These are phyloP conservation scores for Cyprinella venusta DNA, from an alignment of 2,797 vertebrate genomes.

Conservation along the genomic window DNA sequence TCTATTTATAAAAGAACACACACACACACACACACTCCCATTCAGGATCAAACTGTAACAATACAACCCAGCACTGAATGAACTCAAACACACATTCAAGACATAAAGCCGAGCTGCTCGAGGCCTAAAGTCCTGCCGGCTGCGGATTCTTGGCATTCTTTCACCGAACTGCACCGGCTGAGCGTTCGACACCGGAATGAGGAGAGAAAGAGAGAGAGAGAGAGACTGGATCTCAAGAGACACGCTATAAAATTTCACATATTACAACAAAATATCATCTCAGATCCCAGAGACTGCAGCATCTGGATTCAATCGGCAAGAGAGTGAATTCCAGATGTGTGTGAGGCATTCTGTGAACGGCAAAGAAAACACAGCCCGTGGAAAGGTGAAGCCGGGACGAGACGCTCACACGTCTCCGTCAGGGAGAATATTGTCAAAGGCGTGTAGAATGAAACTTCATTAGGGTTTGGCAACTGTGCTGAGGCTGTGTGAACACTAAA, in stretches of 20 bases:
- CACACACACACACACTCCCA: background rate
- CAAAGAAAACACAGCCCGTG: slow-evolving; percentile 5
- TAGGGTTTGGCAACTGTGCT: slow-evolving; percentile 7
- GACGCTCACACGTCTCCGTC: background rate
- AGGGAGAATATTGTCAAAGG: background rate
- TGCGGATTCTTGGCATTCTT: slow-evolving; percentile 81
- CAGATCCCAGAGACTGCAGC: background rate
- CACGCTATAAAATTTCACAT: background rate
- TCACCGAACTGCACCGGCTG: slow-evolving; percentile 13
- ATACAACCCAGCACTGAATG: slow-evolving; percentile 59
- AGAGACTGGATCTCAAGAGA: slow-evolving; percentile 3
- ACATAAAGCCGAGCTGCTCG: slow-evolving; percentile 72
- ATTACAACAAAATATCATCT: slow-evolving; percentile 3
- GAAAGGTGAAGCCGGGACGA: slow-evolving; percentile 7
- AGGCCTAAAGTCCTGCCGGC: slow-evolving; percentile 75
- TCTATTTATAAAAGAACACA: background rate
- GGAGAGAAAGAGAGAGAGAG: background rate
- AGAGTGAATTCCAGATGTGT: slow-evolving; percentile 46
- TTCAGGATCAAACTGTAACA: slow-evolving; percentile 11
- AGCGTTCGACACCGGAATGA: slow-evolving; percentile 1
- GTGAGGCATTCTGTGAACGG: slow-evolving; percentile 24
- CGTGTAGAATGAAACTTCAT: slow-evolving; percentile 38
- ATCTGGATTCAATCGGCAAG: slow-evolving; percentile 42
- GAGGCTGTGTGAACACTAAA: background rate
- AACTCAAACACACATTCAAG: slow-evolving; percentile 46